Evolutionary conservation across 2,888 invertebrate species (phyloP).

Genomic region (Embidobia sp.): DNA sequence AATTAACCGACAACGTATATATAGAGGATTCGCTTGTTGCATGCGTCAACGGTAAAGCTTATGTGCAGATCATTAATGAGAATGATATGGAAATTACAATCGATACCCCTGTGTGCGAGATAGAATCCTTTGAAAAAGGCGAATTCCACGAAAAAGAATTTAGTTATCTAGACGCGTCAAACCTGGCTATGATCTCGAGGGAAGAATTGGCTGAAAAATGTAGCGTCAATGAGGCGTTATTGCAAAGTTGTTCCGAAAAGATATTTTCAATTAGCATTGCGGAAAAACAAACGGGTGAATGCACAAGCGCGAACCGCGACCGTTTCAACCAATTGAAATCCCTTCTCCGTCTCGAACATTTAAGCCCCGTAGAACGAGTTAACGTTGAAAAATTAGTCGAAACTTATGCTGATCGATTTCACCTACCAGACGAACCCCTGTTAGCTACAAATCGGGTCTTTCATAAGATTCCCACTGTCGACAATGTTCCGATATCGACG

Average conservation of each 20-base stretch:
- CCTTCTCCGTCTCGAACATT: not conserved
- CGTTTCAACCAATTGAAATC: no score
- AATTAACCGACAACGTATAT: not conserved
- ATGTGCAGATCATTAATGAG: not conserved
- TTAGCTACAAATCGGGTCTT: slow-evolving; percentile 6
- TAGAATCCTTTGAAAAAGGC: no score
- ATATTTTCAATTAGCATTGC: no score
- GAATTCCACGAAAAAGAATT: no score
- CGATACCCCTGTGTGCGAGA: no score
- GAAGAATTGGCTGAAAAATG: no score
- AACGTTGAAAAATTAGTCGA: not conserved
- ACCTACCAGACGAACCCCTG: not conserved
- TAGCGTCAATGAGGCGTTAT: no score
- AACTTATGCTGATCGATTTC: not conserved
- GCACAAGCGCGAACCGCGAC: no score
- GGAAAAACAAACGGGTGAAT: no score
- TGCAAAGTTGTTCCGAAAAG: no score
- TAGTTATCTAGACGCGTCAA: no score
- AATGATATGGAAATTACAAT: not conserved
- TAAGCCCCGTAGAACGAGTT: not conserved
- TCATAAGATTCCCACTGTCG: slow-evolving; percentile 34
- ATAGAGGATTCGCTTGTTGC: not conserved
- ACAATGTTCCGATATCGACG: slow-evolving; percentile 41
- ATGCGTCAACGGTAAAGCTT: not conserved
- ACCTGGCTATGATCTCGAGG: no score